phyloP scores from a whole-genome alignment of 1,140 invertebrate genomes.

The Ephestia elutella region DNA sequence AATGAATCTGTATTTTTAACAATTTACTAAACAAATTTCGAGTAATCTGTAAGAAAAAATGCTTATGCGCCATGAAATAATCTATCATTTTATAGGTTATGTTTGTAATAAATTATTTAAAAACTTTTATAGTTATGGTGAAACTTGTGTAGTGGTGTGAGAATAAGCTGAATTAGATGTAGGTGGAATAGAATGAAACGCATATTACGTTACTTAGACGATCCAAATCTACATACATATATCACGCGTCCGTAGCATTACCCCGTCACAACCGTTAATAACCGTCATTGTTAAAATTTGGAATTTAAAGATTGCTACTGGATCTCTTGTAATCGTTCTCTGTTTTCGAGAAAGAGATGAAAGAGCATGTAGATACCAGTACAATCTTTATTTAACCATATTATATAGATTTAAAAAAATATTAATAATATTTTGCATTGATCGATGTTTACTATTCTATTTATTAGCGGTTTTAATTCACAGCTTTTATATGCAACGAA shows the following conservation, averaged over 20 bases:
- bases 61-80: too few relatives aligned
- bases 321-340: neutral
- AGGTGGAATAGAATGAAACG: neutral
- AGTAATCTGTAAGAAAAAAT: too few relatives aligned
- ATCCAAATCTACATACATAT: too few relatives aligned
- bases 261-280: neutral
- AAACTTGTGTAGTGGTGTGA: neutral
- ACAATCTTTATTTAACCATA: neutral
- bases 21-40: too few relatives aligned
- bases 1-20: neutral
- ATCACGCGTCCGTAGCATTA: neutral
- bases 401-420: constrained; percentile 16
- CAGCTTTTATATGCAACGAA: constrained; percentile 42
- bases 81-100: too few relatives aligned
- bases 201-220: neutral
- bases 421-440: constrained; percentile 8
- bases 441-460: constrained; percentile 13
- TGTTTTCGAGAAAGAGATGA: neutral
- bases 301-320: neutral
- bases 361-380: neutral
- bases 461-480: constrained; percentile 19
- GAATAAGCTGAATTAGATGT: neutral
- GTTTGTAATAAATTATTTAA: too few relatives aligned
- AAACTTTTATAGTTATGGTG: too few relatives aligned
- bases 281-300: neutral